phyloP scores from a whole-genome alignment of 2,888 invertebrate genomes.

The Stenichneumon culpator region DNA sequence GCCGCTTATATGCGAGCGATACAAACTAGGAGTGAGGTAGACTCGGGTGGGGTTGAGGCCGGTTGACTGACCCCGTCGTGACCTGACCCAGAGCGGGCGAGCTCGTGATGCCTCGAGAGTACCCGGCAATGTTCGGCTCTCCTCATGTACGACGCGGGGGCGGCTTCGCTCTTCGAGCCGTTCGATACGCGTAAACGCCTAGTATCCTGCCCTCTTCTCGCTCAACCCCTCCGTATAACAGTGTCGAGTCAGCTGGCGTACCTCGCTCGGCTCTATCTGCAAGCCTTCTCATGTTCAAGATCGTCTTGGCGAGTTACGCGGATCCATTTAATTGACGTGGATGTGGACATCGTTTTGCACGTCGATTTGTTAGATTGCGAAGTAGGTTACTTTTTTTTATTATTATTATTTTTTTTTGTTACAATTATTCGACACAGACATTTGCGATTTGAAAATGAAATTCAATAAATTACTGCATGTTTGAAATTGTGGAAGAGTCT shows the following conservation, averaged over 20 bases:
- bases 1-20: conserved; percentile 38
- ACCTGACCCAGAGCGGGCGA: conserved; percentile 74
- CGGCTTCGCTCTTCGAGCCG: conserved; percentile 58
- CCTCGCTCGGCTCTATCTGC: conserved; percentile 57
- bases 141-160: conserved; percentile 49
- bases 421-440: too few relatives aligned
- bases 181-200: conserved; percentile 70
- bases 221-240: conserved; percentile 5
- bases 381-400: neutral
- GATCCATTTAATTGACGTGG: conserved; percentile 14
- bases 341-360: neutral
- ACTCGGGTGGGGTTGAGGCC: conserved; percentile 57
- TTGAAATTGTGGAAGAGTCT: too few relatives aligned
- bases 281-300: conserved; percentile 66
- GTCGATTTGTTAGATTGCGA: neutral
- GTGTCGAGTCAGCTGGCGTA: conserved; percentile 62
- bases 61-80: conserved; percentile 71
- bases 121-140: conserved; percentile 57
- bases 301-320: conserved; percentile 37
- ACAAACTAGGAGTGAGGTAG: conserved; percentile 43
- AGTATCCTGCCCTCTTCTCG: conserved; percentile 49
- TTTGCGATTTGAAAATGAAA: too few relatives aligned
- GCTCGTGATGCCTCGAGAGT: conserved; percentile 71
- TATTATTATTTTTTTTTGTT: neutral
- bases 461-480: too few relatives aligned